Evolutionary conservation across 92 coral and sea anemone genomes (phyloP), one percentile per base, ranked within the genome.

Genomic region (Palythoa grandis): DNA sequence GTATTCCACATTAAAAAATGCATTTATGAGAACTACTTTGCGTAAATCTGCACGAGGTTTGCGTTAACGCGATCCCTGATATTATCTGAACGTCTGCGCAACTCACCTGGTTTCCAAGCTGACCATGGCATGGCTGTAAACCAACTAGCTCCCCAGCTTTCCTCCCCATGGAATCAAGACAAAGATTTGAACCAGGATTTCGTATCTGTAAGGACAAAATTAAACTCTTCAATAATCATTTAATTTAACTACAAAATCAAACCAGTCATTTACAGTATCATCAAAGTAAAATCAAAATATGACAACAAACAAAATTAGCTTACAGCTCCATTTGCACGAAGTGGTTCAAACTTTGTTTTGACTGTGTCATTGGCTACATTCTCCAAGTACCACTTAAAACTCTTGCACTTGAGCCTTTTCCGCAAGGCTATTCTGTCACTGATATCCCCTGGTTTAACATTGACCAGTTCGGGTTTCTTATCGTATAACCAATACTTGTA

Each of bases 321-420:
- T 82, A 94, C 98, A 50, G 91, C 93, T 52, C 98, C 92, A 82
- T 93, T 95, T 53, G 97, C 95, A 67, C 90, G 91, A n/a, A 93
- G 88, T 12, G 95, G 96, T 54, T 89, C 98, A 90, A 95, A 97
- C 11, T 86, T 88, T 76, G 93, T 89, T 39, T 92, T 92, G 85
- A 97, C 99, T 0, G 99, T 97, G 52, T 97, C 99, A 83, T 97
- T 97, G 47, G 98, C 98, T 56, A 97, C 99, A 88, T 97, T 97
- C 78, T 97, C 98, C 87, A 97, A 78, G 79, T 95, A 97, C 99
- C 99, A 97, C 77, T 90, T 92, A 54, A 97, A 97, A 70, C 95
- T 92, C 74, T 95, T 94, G 88, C 99, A 97, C 70, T 95, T 95
- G 43, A 97, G 90, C 69, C 77, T 78, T 57, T 95, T 95, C 13